These are phyloP conservation scores for Myopa testacea DNA, from an alignment of 2,888 invertebrate species.

Conservation along the genomic window DNA sequence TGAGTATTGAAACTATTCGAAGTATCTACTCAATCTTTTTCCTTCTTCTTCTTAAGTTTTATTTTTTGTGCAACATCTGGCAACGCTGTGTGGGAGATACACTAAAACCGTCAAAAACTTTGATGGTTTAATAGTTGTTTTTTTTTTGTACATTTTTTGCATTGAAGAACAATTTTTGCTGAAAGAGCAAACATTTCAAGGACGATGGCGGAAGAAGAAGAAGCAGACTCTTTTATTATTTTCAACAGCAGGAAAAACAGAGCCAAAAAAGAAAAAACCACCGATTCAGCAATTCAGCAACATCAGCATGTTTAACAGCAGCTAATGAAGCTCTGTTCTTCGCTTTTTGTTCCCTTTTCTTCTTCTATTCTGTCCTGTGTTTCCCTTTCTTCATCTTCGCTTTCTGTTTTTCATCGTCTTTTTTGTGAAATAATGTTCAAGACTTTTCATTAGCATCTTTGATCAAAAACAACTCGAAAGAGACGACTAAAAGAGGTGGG, in stretches of 20 bases:
- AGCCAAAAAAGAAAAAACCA: background rate
- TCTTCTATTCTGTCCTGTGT: background rate
- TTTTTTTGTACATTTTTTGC: background rate
- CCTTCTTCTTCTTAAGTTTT: too few species aligned
- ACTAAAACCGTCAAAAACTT: too few species aligned
- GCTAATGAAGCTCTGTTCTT: conserved; percentile 4
- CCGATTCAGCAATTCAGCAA: background rate
- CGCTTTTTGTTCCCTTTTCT: background rate
- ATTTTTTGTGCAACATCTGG: too few species aligned
- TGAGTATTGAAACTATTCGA: too few species aligned
- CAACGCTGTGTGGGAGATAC: too few species aligned
- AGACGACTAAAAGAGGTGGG: too few species aligned
- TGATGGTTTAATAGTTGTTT: too few species aligned
- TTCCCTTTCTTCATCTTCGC: background rate
- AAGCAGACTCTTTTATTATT: background rate
- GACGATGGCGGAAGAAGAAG: background rate
- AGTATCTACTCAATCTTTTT: too few species aligned
- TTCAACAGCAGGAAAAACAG: background rate
- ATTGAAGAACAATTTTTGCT: background rate
- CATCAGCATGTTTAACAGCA: background rate
- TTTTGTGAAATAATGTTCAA: conserved; percentile 43
- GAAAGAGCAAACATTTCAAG: background rate
- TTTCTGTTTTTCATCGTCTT: conserved; percentile 44
- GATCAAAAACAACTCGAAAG: conserved; percentile 59
- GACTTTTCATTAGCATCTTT: conserved; percentile 59